Evolutionary conservation across 2,113 vertebrate species (phyloP), one percentile per base, ranked within the genome.

Genomic region (Gymnocephalus cernua): DNA sequence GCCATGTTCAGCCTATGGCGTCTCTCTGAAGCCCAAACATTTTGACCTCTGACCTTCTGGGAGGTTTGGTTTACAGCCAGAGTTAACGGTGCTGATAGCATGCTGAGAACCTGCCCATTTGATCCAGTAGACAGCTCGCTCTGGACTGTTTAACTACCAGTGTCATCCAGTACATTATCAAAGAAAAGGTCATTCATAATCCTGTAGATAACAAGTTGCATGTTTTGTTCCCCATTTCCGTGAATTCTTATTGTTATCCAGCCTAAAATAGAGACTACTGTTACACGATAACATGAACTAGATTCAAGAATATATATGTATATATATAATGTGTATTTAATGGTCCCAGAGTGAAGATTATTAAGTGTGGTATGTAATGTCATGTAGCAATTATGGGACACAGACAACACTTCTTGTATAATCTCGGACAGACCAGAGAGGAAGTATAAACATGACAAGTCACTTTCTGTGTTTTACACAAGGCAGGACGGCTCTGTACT

Each of bases 21-120:
- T 92, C 93, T 92, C 90, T 92, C 88, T 94, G 91, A 91, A 92
- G 91, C 92, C 88, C 86, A 88, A 90, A 93, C 85, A 92, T 86
- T 89, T 90, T 82, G 82, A 94, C 94, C 94, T 92, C 73, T 95
- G 93, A 95, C 91, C 92, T 67, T 51, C 61, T 18, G 70, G 69
- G 90, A 86, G 90, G 87, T 87, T 91, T 87, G 77, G 78, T 94
- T 94, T 92, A 94, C 86, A 79, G 82, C 88, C 69, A 41, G 79
- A 77, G 77, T 90, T 94, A 92, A 89, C 88, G 80, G 85, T 66
- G 80, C 87, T 89, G 88, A 94, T 90, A 92, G 90, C 87, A 63
- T 84, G 91, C 91, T 91, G 88, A 86, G 90, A 91, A 82, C 71
- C 79, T 83, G 74, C 85, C 65, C 77, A 89, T 89, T 92, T 92